Base-by-base conservation (phyloP, 2,888 invertebrate species). In the Acrocyrtus sp. region DNA sequence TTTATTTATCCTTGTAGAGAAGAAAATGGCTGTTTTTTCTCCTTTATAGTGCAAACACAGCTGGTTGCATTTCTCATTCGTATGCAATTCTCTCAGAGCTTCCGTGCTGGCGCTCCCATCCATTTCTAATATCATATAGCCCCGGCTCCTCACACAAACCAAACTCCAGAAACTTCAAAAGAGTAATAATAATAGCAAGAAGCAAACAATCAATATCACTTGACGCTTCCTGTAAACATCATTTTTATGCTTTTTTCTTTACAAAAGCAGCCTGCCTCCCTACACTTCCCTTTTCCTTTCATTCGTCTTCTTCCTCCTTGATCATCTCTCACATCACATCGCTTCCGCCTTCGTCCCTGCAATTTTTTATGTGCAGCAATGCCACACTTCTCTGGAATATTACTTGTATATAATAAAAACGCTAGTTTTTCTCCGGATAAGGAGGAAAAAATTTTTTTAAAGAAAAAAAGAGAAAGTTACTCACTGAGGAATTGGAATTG, bases 171-270 rank as follows among this genome's bases (percentile, higher is more conserved):
- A 34, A 34, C 34, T 8, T 34, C 34, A 34, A 34, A 34, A 34
- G 34, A 34, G 34, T 8, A 34, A 34, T 34, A 34, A 34, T 34
- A 34, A 34, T 5, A 34, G 34, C 12, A 10, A 47, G 10, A 47
- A 47, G 21, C 15, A 56, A 19, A 39, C 39, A 56, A 39, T 56
- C 56, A 56, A 56, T 56, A 39, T 56, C 39, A 39, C 56, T 56
- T 56, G 22, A 56, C 21, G 56, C 41, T 56, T 56, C 56, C 56
- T 34, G 39, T 56, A 56, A 34, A 56, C 41, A 53, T 19, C 53
- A 53, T 53, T 53, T n/a, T n/a, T 53, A 29, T 22, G 4, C 39
- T 56, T 19, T 27, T 6, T 53, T n/a, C n/a, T n/a, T 34, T 34
- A 12, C 6, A 34, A 34, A 5, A 34, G n/a, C n/a, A 34, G 56